Base-by-base conservation (phyloP, 2,888 invertebrate genomes). In the Deilephila porcellus region DNA sequence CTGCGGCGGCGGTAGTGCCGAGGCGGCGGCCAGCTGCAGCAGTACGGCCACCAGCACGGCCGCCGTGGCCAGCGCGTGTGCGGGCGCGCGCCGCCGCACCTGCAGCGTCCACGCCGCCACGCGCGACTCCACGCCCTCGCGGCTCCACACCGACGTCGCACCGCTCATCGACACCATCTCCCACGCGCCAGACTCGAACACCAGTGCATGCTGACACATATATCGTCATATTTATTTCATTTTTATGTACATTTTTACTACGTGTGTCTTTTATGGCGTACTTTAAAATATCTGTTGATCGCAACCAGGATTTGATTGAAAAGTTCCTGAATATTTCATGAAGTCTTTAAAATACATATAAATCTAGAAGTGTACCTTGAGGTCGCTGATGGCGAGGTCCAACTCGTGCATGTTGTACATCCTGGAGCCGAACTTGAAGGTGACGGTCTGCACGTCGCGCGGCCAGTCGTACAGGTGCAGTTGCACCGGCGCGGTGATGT, bases 381-480 rank as follows among this genome's bases (percentile, higher is more conserved):
- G 76, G 4, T 89, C 83, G 29, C 73, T 80, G 19, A 89, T 75
- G 1, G 74, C 74, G 14, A 93, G 70, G 7, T 96, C 94, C 11
- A 97, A 90, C 80, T 96, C 95, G 34, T 96, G 95, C 0, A 95
- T 95, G 73, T 94, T 93, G 83, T 96, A 96, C 0, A 96, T 96
- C 96, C 97, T 97, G 0, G 98, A 97, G 1, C 97, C 97, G 76
- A 98, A 95, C 82, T 95, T 95, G 75, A 98, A 90, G 63, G 86
- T 83, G 81, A 97, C 97, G 0, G 85, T 89, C 86, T 98, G 98
- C 7, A 90, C 90, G 88, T 98, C 98, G 70, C 94, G 95, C 0
- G 98, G 98, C 98, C 98, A 98, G 76, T 95, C 91, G 20, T 94
- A 90, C 72, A 98, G 92, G 32, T 83, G 79, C 73, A 94, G 78